Percentiles rank a stretch among this genome's conserved stretches.
These are phyloP conservation scores for Tauraco erythrolophus DNA, from an alignment of 2,113 vertebrate genomes.

Conservation along the genomic window DNA sequence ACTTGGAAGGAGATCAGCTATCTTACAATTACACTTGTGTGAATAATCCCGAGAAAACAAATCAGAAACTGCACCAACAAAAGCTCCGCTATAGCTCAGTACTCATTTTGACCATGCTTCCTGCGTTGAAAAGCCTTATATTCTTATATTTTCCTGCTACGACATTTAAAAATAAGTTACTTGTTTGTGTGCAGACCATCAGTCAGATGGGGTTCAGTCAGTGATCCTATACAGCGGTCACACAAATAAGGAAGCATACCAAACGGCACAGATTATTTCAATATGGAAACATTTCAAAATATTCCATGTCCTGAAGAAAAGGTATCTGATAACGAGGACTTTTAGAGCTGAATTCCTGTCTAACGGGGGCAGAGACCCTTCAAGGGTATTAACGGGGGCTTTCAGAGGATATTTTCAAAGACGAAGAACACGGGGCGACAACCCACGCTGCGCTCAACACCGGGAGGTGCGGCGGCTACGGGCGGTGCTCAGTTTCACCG, in stretches of 20 bases:
- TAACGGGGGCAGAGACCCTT: background rate
- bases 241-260: background rate
- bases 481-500: background rate
- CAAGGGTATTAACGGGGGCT: background rate
- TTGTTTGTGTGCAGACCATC: background rate
- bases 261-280: background rate
- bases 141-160: background rate
- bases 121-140: background rate
- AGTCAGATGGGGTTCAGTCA: background rate
- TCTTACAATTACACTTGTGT: background rate
- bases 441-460: accelerated
- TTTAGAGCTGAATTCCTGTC: background rate
- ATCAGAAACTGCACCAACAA: background rate
- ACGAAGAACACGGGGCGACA: background rate
- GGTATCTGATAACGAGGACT: accelerated
- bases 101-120: background rate
- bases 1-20: background rate
- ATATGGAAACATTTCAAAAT: background rate
- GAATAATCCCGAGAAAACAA: background rate
- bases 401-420: background rate
- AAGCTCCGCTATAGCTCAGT: background rate
- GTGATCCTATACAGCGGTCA: too few relatives aligned
- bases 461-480: accelerated
- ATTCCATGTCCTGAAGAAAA: background rate
- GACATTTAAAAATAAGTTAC: background rate